Percentiles rank a stretch among this genome's conserved stretches.
Conservation (phyloP, 2,888 invertebrate genomes). For the Ichneumoninae sp. region DNA sequence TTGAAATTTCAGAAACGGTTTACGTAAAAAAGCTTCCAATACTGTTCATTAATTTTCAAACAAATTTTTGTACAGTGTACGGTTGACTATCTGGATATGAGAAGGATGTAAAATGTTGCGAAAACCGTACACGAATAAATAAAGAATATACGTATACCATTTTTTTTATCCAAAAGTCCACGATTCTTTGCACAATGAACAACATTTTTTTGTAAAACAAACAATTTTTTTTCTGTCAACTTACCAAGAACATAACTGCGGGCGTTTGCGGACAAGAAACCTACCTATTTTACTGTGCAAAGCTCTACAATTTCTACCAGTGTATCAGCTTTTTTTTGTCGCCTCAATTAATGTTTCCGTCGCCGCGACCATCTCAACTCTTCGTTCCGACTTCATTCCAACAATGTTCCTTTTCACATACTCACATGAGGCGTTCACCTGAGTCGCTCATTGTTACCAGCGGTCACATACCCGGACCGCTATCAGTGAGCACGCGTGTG, state of each 20-base stretch:
- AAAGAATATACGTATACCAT: neutral
- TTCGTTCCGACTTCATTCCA: neutral
- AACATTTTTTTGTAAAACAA: no score
- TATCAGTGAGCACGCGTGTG: constrained; percentile 20
- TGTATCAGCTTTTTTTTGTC: neutral
- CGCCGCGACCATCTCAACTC: no score
- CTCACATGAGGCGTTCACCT: neutral
- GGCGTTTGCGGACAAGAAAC: neutral
- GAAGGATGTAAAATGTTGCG: neutral
- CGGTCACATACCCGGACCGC: neutral
- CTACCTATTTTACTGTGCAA: neutral
- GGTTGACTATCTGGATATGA: no score
- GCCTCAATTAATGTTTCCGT: neutral
- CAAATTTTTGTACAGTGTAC: no score
- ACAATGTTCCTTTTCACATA: neutral
- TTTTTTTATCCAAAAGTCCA: no score
- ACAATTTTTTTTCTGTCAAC: no score
- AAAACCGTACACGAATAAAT: neutral
- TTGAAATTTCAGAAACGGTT: no score
- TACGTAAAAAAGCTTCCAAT: no score
- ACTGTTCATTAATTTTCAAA: no score
- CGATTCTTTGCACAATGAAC: no score
- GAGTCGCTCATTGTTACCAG: neutral
- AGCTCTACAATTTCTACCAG: neutral
- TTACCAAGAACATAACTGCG: neutral